Evolutionary conservation across 2,113 vertebrate species (phyloP).

Genomic region (Bubo bubo): DNA sequence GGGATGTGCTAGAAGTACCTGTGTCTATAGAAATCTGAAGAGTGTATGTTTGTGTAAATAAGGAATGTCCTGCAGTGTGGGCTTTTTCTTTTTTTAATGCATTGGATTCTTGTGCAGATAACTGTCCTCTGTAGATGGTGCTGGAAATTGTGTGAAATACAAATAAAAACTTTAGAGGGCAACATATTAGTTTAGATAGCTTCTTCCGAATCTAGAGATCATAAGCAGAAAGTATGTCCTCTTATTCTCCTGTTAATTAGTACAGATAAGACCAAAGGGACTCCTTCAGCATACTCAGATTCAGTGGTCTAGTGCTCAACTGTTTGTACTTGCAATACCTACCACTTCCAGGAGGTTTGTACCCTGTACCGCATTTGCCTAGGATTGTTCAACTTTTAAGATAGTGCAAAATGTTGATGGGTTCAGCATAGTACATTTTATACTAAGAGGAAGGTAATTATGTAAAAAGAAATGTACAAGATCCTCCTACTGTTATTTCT

Average conservation of each 20-base stretch:
- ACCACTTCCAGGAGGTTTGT: not conserved
- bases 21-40: not conserved
- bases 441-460: not conserved
- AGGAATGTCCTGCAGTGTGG: not conserved
- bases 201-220: not conserved
- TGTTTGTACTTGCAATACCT: not conserved
- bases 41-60: not conserved
- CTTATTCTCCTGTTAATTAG: not conserved
- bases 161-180: not conserved
- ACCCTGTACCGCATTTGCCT: not conserved
- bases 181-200: not conserved
- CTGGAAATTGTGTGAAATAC: not conserved
- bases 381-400: not conserved
- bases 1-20: not conserved
- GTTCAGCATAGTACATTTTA: not conserved
- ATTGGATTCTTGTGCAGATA: not conserved
- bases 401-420: not conserved
- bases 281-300: not conserved
- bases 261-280: not conserved
- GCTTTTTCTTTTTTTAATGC: not conserved
- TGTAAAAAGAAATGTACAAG: not conserved
- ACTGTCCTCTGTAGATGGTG: not conserved
- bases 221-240: not conserved
- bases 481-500: not conserved
- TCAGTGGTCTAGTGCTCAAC: not conserved